Evolutionary conservation across 1,140 invertebrate species (phyloP).

Genomic region (Drosophila sproati): DNA sequence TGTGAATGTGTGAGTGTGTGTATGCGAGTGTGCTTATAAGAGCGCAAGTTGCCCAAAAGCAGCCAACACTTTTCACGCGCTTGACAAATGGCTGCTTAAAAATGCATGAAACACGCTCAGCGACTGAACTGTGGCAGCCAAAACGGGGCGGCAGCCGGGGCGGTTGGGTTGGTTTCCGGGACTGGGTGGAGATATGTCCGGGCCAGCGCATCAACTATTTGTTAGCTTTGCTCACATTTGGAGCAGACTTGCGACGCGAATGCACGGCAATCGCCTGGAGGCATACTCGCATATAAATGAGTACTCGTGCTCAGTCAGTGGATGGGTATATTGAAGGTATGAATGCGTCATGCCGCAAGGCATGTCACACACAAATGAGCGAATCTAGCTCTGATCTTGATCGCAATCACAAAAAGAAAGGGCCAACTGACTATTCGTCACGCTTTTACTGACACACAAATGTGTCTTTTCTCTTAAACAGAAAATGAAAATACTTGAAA

Average conservation of each 20-base stretch:
- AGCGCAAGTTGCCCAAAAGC: slow-evolving; percentile 24
- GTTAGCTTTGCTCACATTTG: slow-evolving; percentile 38
- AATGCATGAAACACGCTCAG: slow-evolving; percentile 63
- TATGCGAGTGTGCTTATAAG: background rate
- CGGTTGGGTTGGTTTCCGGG: background rate
- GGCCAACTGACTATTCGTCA: no score
- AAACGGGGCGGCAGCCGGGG: background rate
- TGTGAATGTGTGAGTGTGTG: background rate
- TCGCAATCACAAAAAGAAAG: background rate
- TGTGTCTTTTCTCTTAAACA: no score
- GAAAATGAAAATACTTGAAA: background rate
- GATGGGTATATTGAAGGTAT: background rate
- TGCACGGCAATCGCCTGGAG: background rate
- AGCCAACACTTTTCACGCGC: slow-evolving; percentile 58
- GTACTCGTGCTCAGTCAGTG: background rate
- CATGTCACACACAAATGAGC: background rate
- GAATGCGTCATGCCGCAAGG: background rate
- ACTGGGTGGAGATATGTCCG: background rate
- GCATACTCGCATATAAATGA: background rate
- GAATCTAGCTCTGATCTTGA: background rate
- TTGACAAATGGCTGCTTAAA: slow-evolving; percentile 75
- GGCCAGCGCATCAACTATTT: slow-evolving; percentile 45
- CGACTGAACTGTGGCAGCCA: slow-evolving; percentile 18
- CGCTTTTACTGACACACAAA: no score
- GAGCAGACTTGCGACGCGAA: slow-evolving; percentile 24